Evolutionary conservation across 2,888 invertebrate genomes (phyloP), one percentile per base, ranked within the genome.

Genomic region (Lasioglossum calceatum): DNA sequence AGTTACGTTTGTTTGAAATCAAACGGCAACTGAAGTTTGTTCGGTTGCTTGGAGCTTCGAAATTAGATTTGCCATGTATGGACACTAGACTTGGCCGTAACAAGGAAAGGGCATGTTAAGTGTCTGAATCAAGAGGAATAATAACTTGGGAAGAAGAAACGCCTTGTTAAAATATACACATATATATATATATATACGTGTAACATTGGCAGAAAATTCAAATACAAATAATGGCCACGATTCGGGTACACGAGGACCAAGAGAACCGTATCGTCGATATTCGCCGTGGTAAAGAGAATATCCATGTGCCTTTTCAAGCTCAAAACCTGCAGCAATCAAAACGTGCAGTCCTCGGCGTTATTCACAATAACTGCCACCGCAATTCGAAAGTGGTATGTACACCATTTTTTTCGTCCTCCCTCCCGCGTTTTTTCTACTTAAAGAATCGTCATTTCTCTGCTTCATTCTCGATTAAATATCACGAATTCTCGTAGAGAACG

Each of bases 241-340:
- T 98, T 95, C 96, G 97, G 95, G 97, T 98, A 94, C 97, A 97
- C 95, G 97, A 97, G 95, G 98, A 98, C 95, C 97, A 97, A 95
- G 98, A 98, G 95, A 98, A 98, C 95, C 96, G 96, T 86, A 96
- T 96, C 91, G 94, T 96, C 88, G 94, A 91, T 74, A 71, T 91
- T 39, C 96, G 96, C 87, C 95, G 96, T 78, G 95, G 96, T 90
- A 96, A 96, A 94, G 96, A 96, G 88, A 96, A 95, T 93, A 95
- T 95, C 89, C 96, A 96, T 84, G 95, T 96, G 91, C 81, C 88
- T 72, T 77, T 90, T 36, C 89, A 91, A 81, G 83, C 84, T 81
- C 93, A 92, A 86, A 79, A 58, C 5, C 79, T 91, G 58, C 92
- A 92, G 73, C 92, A 92, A 84, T 89, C 88, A 73, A 97, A 97